Base-by-base conservation (phyloP, 2,113 vertebrate genomes). In the Nycticebus coucang region DNA sequence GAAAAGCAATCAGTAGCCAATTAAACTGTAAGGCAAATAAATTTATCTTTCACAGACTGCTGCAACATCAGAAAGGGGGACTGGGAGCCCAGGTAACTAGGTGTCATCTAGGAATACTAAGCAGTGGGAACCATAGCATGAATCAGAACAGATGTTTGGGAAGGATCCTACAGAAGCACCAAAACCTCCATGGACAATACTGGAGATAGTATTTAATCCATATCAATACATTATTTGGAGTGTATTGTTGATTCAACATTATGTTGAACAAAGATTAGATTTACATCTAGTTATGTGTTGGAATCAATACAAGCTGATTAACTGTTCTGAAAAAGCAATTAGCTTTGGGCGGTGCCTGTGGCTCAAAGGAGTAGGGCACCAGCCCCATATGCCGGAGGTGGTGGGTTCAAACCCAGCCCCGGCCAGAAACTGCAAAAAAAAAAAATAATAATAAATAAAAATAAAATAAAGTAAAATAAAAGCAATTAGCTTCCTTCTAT, bases 251-350 rank as follows among this genome's bases (percentile, higher is more conserved):
- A 41, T 41, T 41, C 41, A 41, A 96, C 87, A 96, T 94, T 97
- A 95, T 96, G 91, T 82, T 87, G 95, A 92, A 97, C 94, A 97
- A 97, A 0, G 93, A 96, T 97, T 97, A 98, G 97, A 97, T 97
- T 96, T 90, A 93, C 80, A 95, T 87, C 89, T 97, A 35, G 26
- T 97, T 96, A 92, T 91, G 17, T 95, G 84, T 78, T 33, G 94
- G 90, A 96, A 96, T 95, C 97, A 97, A 97, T 92, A 97, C 41
- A 97, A 97, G 96, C 53, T 98, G 97, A 98, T 98, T 96, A 97
- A 97, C 79, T 95, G 87, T 87, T 93, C 60, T 81, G 95, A 93
- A 96, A 88, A 50, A 95, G 87, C 92, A 98, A 98, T 41, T 41
- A 41, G 41, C 41, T 41, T 41, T 5, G 41, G 41, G 5, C 5